Evolutionary conservation across 2,888 invertebrate genomes (phyloP).

Genomic region (Ectobius pallidus): DNA sequence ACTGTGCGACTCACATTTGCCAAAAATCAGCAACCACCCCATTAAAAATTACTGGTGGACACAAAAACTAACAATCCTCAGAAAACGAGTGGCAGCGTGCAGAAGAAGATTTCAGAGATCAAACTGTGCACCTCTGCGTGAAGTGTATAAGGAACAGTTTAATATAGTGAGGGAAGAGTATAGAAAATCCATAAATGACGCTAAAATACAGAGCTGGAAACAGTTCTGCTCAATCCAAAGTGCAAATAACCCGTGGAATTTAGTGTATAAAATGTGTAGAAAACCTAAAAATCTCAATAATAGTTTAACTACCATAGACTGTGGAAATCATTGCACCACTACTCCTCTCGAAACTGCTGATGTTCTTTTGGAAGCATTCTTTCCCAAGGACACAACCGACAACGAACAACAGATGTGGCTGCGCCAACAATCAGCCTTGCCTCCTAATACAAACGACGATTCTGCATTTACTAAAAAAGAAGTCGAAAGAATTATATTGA

Average conservation of each 20-base stretch:
- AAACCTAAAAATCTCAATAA: background rate
- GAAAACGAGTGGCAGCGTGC: background rate
- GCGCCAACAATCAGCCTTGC: background rate
- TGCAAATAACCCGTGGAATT: background rate
- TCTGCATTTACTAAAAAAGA: background rate
- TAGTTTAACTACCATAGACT: background rate
- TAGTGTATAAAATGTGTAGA: background rate
- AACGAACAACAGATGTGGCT: background rate
- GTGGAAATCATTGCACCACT: background rate
- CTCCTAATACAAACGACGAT: background rate
- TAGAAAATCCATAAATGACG: background rate
- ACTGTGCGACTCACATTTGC: background rate
- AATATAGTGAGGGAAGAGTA: background rate
- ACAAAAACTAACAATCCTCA: background rate
- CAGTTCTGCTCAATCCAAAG: background rate
- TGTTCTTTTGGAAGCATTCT: background rate
- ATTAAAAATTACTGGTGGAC: conserved; percentile 1
- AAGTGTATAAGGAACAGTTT: background rate
- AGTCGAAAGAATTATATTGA: background rate
- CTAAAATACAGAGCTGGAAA: background rate
- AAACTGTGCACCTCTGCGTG: background rate
- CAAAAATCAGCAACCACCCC: background rate
- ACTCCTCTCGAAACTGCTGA: background rate
- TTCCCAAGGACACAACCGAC: background rate
- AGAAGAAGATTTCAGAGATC: background rate